Evolutionary conservation across 2,888 invertebrate species (phyloP), one percentile per base, ranked within the genome.

Genomic region (Eupithecia inturbata): DNA sequence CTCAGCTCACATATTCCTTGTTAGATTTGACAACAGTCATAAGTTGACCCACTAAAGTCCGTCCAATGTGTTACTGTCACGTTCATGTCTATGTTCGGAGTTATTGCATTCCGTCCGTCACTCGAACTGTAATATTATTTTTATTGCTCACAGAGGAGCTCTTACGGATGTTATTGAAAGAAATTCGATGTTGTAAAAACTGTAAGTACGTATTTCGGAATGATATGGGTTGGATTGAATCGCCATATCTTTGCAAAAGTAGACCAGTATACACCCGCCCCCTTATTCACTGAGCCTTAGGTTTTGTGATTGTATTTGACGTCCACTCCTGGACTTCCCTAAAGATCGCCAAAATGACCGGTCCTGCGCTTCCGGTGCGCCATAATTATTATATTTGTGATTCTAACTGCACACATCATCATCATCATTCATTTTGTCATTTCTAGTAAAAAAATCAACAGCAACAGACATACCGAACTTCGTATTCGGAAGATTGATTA

Each of bases 21-120:
- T 63, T 19, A 63, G n/a, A 9, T 19, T 16, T 31, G 49, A 9
- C n/a, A 31, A 31, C 0, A 31, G 31, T 19, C 31, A 19, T 4
- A 64, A 64, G 64, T 33, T 41, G 62, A 70, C 26, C 68, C 49
- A 63, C n/a, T 63, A 63, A 68, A 26, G 67, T 53, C 53, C 63
- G 31, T 31, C 64, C 68, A 68, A 71, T 7, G 28, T 33, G 45
- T 71, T 66, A 57, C 31, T 1, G 31, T 36, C 22, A 39, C 39
- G 33, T 70, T 33, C 68, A 66, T 66, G 26, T 66, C 66, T 39
- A 66, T 66, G 66, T 66, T 66, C 39, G 26, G 39, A n/a, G 63
- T 67, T 75, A 75, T 75, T 67, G 75, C 72, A 70, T 70, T 69
- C 74, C 71, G 71, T 39, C 62, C 69, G 71, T 67, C 67, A 72